Percentiles rank a stretch among this genome's conserved stretches.
phyloP scores from a whole-genome alignment of 2,888 invertebrate species.

The Mimachlamys varia region DNA sequence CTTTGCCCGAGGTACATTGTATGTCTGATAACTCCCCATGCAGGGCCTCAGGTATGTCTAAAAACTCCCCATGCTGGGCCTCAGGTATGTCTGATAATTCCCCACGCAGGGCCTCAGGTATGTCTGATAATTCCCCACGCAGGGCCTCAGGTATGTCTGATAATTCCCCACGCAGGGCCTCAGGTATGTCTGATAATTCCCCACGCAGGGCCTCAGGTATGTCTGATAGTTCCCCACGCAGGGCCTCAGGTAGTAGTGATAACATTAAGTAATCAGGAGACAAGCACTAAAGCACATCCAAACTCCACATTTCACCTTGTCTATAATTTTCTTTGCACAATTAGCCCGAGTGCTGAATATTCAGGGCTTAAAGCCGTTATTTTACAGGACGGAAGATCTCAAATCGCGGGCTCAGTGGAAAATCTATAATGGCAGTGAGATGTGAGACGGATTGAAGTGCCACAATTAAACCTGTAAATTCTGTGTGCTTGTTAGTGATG shows the following conservation, averaged over 20 bases:
- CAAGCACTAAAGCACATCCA: neutral
- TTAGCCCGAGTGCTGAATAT: slow-evolving; percentile 3
- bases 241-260: neutral
- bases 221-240: neutral
- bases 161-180: too few relatives aligned
- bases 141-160: too few relatives aligned
- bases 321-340: neutral
- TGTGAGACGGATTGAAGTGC: neutral
- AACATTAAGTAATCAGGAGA: neutral
- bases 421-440: slow-evolving; percentile 18
- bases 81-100: too few relatives aligned
- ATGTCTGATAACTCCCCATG: too few relatives aligned
- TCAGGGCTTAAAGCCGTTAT: slow-evolving; percentile 8
- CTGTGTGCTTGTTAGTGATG: slow-evolving; percentile 6
- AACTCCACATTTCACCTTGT: neutral
- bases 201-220: too few relatives aligned
- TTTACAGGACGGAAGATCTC: neutral
- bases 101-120: neutral
- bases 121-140: too few relatives aligned
- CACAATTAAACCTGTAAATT: neutral
- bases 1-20: too few relatives aligned
- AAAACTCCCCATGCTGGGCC: too few relatives aligned
- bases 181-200: too few relatives aligned
- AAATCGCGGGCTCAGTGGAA: neutral
- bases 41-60: too few relatives aligned